Evolutionary conservation across 1,140 invertebrate genomes (phyloP).

Genomic region (Brachionus asplanchnoidis): DNA sequence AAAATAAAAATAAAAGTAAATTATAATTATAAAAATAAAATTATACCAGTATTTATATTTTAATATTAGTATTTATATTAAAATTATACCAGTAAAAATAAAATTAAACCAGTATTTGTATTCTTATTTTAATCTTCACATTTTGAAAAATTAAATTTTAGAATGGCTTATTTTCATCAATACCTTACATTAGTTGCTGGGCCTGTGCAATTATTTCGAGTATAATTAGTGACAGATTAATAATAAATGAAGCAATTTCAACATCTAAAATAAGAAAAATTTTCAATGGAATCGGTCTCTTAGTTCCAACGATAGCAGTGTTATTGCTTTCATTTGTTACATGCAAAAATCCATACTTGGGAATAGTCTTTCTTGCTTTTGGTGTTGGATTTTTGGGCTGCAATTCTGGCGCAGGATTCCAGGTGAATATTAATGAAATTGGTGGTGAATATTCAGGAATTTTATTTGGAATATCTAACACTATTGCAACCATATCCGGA

Average conservation of each 20-base stretch:
- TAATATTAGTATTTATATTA: too few relatives aligned
- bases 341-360: background rate
- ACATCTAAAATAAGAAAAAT: conserved; percentile 50
- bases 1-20: too few relatives aligned
- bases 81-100: too few relatives aligned
- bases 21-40: too few relatives aligned
- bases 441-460: conserved; percentile 62
- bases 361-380: background rate
- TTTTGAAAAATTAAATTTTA: conserved; percentile 12
- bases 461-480: conserved; percentile 79
- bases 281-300: conserved; percentile 45
- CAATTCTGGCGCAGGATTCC: conserved; percentile 24
- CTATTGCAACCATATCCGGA: conserved; percentile 77
- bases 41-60: too few relatives aligned
- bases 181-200: conserved; percentile 56
- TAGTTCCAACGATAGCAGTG: conserved; percentile 15
- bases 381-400: conserved; percentile 34
- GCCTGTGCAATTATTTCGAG: conserved; percentile 50
- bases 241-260: conserved; percentile 44
- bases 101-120: too few relatives aligned
- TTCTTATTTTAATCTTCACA: too few relatives aligned
- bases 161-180: conserved; percentile 56
- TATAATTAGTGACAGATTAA: conserved; percentile 50
- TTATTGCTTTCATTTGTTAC: background rate
- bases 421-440: conserved; percentile 44